A percentile compares a stretch with the other conserved stretches of the same genome.
phyloP scores from a whole-genome alignment of 1,140 invertebrate genomes.

The Meteorus sp. region DNA sequence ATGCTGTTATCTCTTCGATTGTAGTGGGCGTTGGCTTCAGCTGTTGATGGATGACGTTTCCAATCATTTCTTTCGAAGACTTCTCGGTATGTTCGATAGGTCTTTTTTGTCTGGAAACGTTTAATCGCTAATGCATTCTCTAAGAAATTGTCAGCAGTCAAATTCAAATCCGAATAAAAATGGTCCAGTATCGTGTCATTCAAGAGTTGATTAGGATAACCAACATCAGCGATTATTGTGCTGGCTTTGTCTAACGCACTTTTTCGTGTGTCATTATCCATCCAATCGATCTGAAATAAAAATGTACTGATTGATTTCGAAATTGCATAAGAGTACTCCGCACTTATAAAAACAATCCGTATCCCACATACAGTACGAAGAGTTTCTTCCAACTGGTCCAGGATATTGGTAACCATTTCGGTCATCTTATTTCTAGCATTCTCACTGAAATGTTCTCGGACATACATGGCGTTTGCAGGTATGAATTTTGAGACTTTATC shows the following conservation, averaged over 20 bases:
- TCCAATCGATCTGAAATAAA: background rate
- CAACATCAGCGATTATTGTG: background rate
- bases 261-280: background rate
- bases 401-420: background rate
- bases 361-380: background rate
- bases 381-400: background rate
- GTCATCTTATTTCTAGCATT: background rate
- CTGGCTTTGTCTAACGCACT: background rate
- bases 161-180: background rate
- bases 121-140: background rate
- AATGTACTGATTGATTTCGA: too few species aligned
- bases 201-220: background rate
- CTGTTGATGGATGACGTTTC: too few species aligned
- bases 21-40: too few species aligned
- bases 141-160: background rate
- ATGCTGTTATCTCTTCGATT: too few species aligned
- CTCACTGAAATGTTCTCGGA: background rate
- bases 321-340: too few species aligned
- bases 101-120: background rate
- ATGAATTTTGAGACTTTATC: background rate
- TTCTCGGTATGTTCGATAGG: background rate
- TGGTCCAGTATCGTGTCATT: background rate
- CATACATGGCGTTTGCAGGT: background rate
- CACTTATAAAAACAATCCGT: background rate
- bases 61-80: background rate